phyloP scores from a whole-genome alignment of 1,140 invertebrate genomes.

The Myzus persicae region DNA sequence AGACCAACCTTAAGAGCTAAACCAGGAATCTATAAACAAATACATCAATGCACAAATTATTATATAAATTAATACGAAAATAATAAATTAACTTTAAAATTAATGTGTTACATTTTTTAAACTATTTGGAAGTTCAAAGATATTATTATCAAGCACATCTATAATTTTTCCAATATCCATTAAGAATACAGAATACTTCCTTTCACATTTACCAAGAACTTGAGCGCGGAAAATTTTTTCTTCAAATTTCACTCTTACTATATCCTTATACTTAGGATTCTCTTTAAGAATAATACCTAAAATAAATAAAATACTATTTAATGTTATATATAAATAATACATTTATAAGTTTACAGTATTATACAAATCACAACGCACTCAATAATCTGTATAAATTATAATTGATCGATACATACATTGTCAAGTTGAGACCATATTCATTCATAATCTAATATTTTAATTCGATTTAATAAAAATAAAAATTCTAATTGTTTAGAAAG shows the following conservation, averaged over 20 bases:
- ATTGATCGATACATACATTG: too few species aligned
- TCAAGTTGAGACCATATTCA: too few species aligned
- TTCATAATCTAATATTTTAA: too few species aligned
- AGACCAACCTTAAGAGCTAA: conserved; percentile 39
- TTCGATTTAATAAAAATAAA: too few species aligned
- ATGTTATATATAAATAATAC: background rate
- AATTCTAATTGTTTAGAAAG: too few species aligned
- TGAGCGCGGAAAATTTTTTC: background rate
- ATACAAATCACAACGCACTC: background rate
- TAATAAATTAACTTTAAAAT: background rate
- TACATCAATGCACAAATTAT: background rate
- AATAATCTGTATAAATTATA: background rate
- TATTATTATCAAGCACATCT: background rate
- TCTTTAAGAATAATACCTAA: background rate
- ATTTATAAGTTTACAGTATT: background rate
- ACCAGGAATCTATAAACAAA: conserved; percentile 42
- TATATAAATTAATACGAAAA: background rate
- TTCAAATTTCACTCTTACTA: conserved; percentile 46
- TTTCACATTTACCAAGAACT: background rate
- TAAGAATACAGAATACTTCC: conserved; percentile 17
- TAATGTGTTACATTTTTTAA: conserved; percentile 4
- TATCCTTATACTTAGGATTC: background rate
- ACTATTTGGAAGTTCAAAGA: conserved; percentile 22
- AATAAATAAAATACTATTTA: background rate
- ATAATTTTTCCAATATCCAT: conserved; percentile 35